A percentile compares a stretch with the other conserved stretches of the same genome.
Evolutionary conservation across 2,113 vertebrate genomes (phyloP).

Genomic region (Nibea coibor): DNA sequence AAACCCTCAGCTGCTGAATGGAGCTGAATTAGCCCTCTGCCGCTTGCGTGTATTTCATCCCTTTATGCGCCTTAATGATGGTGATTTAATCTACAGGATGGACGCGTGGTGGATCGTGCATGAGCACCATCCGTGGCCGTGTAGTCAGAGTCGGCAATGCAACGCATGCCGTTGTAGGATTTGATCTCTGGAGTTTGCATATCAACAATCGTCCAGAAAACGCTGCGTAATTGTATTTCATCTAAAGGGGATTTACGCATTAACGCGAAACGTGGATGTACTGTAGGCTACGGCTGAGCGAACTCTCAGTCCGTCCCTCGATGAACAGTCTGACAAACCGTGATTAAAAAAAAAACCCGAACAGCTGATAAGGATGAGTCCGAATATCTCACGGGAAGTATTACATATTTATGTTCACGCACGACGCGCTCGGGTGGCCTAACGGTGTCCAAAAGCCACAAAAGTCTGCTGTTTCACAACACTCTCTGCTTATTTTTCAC

Average conservation of each 20-base stretch:
- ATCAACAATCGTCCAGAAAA: background rate
- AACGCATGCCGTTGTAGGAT: background rate
- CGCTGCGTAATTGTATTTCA: too few species aligned
- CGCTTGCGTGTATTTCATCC: background rate
- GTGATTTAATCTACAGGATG: background rate
- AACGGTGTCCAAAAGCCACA: background rate
- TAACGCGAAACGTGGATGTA: background rate
- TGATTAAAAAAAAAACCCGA: background rate
- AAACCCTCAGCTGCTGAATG: slow-evolving; percentile 29
- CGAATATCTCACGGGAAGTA: background rate
- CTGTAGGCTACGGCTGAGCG: background rate
- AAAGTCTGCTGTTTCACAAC: background rate
- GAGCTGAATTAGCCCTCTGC: background rate
- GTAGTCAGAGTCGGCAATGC: background rate
- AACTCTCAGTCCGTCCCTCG: background rate
- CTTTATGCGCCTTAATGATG: background rate
- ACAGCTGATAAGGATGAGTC: background rate
- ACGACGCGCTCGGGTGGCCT: background rate
- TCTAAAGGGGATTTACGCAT: slow-evolving; percentile 10
- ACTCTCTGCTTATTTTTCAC: background rate
- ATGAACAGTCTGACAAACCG: background rate
- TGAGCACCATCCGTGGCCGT: background rate
- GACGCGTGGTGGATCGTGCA: background rate
- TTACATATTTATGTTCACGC: background rate
- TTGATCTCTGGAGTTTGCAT: background rate